Evolutionary conservation across 2,888 invertebrate genomes (phyloP), one percentile per base, ranked within the genome.

Genomic region (Cenopis cana): DNA sequence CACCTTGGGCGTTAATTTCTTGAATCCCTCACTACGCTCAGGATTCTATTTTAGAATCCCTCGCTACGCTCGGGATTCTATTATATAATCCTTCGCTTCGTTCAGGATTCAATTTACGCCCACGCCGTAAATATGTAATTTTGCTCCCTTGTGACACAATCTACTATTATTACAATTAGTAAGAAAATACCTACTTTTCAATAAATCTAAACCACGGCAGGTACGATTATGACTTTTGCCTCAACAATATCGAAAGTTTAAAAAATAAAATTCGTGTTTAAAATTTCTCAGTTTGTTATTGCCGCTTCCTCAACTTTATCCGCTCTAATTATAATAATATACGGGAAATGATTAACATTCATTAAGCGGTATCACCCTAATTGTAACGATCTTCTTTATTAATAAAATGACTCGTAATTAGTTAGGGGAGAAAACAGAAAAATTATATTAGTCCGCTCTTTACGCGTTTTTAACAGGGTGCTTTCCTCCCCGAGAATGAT

Each of bases 341-440:
- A 74, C 76, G 74, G 76, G 76, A 74, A 75, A 75, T 74, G 77
- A 77, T 77, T 79, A 79, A 72, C 78, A 77, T 79, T 79, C 77
- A 81, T 82, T 81, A 82, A 79, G 77, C 76, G 77, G 75, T 78
- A 77, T 80, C 85, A 77, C 84, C 83, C 83, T 89, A 89, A 90
- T 89, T 89, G 85, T 88, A 86, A 88, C 86, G 88, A 88, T 86
- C 87, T 85, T 81, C 85, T 89, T 89, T 90, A 91, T 91, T 93
- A 92, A 90, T 89, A 89, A 90, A 90, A 86, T 84, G 89, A 85
- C 84, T 88, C 85, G 86, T 91, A 91, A 91, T 91, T 93, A 91
- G 89, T 82, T 82, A 78, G 90, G 90, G 93, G 91, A 85, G 89
- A 89, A 90, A 91, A 91, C 87, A 85, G 86, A 86, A 86, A 91